These are phyloP conservation scores for Eremobia ochroleuca DNA, from an alignment of 2,888 invertebrate species.

Conservation along the genomic window DNA sequence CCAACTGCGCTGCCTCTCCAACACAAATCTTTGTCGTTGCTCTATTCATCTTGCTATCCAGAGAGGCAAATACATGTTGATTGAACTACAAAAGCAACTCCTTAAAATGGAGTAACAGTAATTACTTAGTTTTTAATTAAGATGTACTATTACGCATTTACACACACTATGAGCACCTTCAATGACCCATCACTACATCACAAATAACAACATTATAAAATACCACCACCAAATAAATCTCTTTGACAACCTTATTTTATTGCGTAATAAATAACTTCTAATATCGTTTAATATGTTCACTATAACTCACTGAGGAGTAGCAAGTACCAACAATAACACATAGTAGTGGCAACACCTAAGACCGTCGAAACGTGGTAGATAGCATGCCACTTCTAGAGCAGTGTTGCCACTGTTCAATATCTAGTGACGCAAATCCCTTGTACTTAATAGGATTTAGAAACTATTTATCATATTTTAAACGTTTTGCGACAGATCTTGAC, in stretches of 20 bases:
- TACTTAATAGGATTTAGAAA: constrained; percentile 20
- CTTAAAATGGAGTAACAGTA: not conserved
- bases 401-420: constrained; percentile 36
- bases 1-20: no score
- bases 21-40: not conserved
- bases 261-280: constrained; percentile 55
- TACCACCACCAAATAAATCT: constrained; percentile 45
- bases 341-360: constrained; percentile 41
- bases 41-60: not conserved
- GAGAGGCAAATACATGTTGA: not conserved
- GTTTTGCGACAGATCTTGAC: constrained; percentile 45
- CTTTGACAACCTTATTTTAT: constrained; percentile 55
- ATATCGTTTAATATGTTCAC: constrained; percentile 40
- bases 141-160: not conserved
- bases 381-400: constrained; percentile 19
- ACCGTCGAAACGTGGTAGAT: constrained; percentile 26
- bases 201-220: constrained; percentile 54
- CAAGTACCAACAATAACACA: constrained; percentile 20
- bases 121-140: not conserved
- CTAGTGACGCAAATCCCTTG: constrained; percentile 27
- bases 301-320: constrained; percentile 32
- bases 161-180: constrained; percentile 25
- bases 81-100: not conserved
- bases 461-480: constrained; percentile 40
- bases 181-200: constrained; percentile 37